Base-by-base conservation (phyloP, 2,113 vertebrate genomes). In the Ahaetulla prasina region DNA sequence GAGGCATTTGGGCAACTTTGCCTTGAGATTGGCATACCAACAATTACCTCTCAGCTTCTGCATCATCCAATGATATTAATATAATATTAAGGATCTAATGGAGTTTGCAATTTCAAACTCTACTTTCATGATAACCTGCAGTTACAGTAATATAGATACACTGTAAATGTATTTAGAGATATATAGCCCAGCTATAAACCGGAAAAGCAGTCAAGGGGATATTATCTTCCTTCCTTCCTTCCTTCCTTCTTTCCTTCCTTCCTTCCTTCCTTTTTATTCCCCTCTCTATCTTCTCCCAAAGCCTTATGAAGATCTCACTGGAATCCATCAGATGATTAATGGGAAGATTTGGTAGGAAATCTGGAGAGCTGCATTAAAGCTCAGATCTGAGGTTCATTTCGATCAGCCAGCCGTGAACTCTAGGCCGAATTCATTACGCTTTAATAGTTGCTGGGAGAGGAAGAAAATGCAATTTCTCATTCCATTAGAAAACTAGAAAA, bases 381-480 rank as follows among this genome's bases (percentile, higher is more conserved):
- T 97, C 97, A 97, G 98, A 98, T 98, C 97, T 98, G 97, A 98
- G 98, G 98, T 99, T 99, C 98, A 99, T 99, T 99, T 98, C 96
- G 97, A 97, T 98, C 98, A 98, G 97, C 98, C 98, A 99, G 97
- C 98, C 98, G 98, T 99, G 98, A 99, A 99, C 98, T 98, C 98
- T 98, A 97, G 97, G 98, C 98, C 97, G 98, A 98, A 99, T 98
- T 98, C 98, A 99, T 99, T 99, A 99, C 98, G 98, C 98, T 98
- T 98, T 98, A 98, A 97, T 98, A 98, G 98, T 98, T 89, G 97
- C 97, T 97, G 97, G 97, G 97, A 98, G 97, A 97, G 97, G 98
- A 98, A 98, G 98, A 99, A 99, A 99, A 99, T 96, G 98, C 98
- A 98, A 99, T 99, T 98, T 99, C 98, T 99, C 98, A 98, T 98